Evolutionary conservation across 2,797 vertebrate species (phyloP).

Genomic region (Eutrigla gurnardus): DNA sequence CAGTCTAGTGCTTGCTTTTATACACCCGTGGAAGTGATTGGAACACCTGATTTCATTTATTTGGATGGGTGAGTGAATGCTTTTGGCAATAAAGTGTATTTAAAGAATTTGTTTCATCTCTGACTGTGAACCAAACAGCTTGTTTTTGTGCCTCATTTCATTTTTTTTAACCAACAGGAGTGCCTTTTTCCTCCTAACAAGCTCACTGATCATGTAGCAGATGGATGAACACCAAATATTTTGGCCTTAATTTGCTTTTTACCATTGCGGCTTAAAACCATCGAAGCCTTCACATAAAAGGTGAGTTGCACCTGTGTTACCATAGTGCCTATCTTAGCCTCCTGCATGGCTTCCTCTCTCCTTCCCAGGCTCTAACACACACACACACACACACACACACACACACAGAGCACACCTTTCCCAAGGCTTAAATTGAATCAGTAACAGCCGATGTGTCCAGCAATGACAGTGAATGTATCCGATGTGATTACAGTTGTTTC

Average conservation of each 20-base stretch:
- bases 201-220: not conserved
- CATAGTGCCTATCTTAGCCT: slow-evolving; percentile 72
- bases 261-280: slow-evolving; percentile 57
- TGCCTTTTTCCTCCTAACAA: not conserved
- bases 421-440: slow-evolving; percentile 52
- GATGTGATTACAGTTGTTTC: slow-evolving; percentile 36
- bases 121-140: not conserved
- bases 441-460: slow-evolving; percentile 21
- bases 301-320: slow-evolving; percentile 48
- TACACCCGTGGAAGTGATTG: no score
- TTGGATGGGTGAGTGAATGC: no score
- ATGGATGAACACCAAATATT: slow-evolving; percentile 7
- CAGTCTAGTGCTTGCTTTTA: no score
- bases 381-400: slow-evolving; percentile 13
- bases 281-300: slow-evolving; percentile 39
- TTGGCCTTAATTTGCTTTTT: slow-evolving; percentile 64
- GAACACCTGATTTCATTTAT: no score
- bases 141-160: not conserved
- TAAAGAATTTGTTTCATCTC: no score
- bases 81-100: no score
- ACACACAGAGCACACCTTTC: slow-evolving; percentile 22
- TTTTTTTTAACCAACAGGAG: no score
- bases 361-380: not conserved
- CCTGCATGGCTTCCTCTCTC: slow-evolving; percentile 20
- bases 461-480: slow-evolving; percentile 24